phyloP scores from a whole-genome alignment of 2,888 invertebrate species.

The Andricus quercusramuli region DNA sequence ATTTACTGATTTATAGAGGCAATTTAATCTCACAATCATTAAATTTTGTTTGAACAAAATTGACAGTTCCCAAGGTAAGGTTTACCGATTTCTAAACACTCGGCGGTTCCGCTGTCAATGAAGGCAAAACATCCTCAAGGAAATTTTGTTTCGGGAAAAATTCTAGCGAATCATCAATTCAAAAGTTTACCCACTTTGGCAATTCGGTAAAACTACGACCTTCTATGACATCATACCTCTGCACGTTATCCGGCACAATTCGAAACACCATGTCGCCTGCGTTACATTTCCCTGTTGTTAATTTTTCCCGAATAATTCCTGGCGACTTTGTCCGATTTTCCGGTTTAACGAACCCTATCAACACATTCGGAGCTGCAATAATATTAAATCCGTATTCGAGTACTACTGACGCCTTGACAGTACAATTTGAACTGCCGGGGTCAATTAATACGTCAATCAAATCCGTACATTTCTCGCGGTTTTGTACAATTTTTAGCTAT shows the following conservation, averaged over 20 bases:
- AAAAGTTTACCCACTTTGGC: too few relatives aligned
- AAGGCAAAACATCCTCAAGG: neutral
- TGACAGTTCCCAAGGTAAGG: too few relatives aligned
- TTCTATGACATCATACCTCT: neutral
- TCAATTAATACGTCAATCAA: slow-evolving; percentile 46
- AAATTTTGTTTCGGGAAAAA: neutral
- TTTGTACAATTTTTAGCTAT: slow-evolving; percentile 23
- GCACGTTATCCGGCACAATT: slow-evolving; percentile 1
- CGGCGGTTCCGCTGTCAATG: neutral
- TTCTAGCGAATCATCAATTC: neutral
- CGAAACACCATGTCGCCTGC: neutral
- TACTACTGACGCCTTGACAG: slow-evolving; percentile 48
- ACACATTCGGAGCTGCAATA: slow-evolving; percentile 14
- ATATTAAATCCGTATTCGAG: slow-evolving; percentile 29
- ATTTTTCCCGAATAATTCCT: too few relatives aligned
- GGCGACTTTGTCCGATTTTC: too few relatives aligned
- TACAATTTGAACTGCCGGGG: slow-evolving; percentile 51
- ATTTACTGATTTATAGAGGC: neutral
- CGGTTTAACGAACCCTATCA: too few relatives aligned
- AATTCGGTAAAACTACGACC: slow-evolving; percentile 13
- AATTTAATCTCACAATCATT: neutral
- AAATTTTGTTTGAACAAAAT: too few relatives aligned
- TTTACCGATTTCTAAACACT: too few relatives aligned
- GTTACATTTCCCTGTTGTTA: too few relatives aligned
- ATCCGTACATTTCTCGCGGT: neutral